phyloP scores from a whole-genome alignment of 2,888 invertebrate genomes.

The Mechanitis messenoides region DNA sequence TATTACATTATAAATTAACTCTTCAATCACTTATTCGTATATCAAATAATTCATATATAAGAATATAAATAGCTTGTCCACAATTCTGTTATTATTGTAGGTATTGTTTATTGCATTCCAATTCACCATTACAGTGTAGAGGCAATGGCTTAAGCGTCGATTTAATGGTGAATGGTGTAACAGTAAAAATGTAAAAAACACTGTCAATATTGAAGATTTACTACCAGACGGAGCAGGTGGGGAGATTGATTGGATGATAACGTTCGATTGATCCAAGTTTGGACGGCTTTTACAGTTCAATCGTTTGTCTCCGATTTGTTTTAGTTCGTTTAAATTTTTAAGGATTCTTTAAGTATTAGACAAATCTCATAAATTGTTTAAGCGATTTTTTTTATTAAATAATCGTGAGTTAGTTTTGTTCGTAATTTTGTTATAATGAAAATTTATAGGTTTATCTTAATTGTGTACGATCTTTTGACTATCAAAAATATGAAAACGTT shows the following conservation, averaged over 20 bases:
- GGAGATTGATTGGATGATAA: conserved; percentile 55
- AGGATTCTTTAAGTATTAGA: too few species aligned
- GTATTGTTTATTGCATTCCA: conserved; percentile 33
- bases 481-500: too few species aligned
- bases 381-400: too few species aligned
- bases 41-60: conserved; percentile 14
- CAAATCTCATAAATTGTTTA: too few species aligned
- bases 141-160: conserved; percentile 29
- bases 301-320: background rate
- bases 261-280: conserved; percentile 47
- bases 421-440: too few species aligned
- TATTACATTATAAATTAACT: conserved; percentile 1
- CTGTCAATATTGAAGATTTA: conserved; percentile 64
- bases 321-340: background rate
- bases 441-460: too few species aligned
- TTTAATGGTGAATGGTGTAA: conserved; percentile 40
- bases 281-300: conserved; percentile 38
- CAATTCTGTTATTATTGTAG: conserved; percentile 11
- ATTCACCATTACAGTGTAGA: conserved; percentile 30
- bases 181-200: conserved; percentile 58
- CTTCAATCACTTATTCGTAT: conserved; percentile 5
- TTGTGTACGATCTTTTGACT: too few species aligned
- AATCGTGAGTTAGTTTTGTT: too few species aligned
- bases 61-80: conserved; percentile 12
- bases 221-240: conserved; percentile 56